These are phyloP conservation scores for Dolichotis patagonum DNA, from an alignment of 2,113 vertebrate genomes.

Conservation along the genomic window DNA sequence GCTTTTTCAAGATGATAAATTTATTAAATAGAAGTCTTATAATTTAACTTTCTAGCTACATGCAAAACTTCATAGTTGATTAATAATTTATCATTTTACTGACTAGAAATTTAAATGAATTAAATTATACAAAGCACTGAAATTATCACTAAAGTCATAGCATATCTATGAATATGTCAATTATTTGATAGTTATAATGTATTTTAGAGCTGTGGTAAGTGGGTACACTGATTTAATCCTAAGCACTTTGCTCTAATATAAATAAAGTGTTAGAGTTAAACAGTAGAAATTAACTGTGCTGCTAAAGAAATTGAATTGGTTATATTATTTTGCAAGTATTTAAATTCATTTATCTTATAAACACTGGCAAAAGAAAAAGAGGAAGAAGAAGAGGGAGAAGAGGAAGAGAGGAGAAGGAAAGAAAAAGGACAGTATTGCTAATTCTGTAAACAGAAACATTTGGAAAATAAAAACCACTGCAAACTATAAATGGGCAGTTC, in stretches of 20 bases:
- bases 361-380: neutral
- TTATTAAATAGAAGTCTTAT: conserved; percentile 42
- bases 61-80: conserved; percentile 61
- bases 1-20: conserved; percentile 51
- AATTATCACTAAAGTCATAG: conserved; percentile 47
- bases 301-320: conserved; percentile 58
- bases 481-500: neutral
- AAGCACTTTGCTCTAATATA: conserved; percentile 63
- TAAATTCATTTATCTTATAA: conserved; percentile 64
- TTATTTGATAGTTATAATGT: conserved; percentile 61
- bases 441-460: neutral
- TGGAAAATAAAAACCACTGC: neutral
- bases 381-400: neutral
- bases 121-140: conserved; percentile 64
- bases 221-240: conserved; percentile 71
- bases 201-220: conserved; percentile 47
- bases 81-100: conserved; percentile 66
- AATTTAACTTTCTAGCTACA: conserved; percentile 64
- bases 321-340: conserved; percentile 62
- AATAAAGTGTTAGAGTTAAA: conserved; percentile 68
- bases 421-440: neutral
- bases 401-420: neutral
- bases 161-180: conserved; percentile 32
- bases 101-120: conserved; percentile 64
- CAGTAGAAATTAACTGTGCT: conserved; percentile 55